Evolutionary conservation across 2,797 vertebrate genomes (phyloP).

Genomic region (Poliocrania exsul): DNA sequence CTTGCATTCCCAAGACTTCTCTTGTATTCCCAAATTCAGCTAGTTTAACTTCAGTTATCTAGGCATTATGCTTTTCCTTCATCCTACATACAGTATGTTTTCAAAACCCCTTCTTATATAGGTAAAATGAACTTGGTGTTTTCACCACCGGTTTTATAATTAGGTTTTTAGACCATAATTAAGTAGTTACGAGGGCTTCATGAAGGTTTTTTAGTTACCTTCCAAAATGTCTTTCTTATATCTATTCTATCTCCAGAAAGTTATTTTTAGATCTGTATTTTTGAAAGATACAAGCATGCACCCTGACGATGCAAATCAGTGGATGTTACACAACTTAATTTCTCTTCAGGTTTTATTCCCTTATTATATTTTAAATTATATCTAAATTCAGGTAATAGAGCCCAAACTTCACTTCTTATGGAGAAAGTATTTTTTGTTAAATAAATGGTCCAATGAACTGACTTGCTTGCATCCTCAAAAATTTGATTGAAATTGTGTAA

Average conservation of each 20-base stretch:
- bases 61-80: neutral
- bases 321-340: neutral
- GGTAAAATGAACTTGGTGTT: neutral
- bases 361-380: neutral
- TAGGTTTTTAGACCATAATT: neutral
- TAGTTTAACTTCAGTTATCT: neutral
- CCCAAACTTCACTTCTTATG: neutral
- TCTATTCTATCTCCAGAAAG: neutral
- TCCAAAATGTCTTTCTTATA: neutral
- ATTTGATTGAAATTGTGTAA: neutral
- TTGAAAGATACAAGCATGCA: neutral
- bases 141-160: neutral
- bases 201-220: neutral
- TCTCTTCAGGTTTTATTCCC: neutral
- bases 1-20: neutral
- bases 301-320: neutral
- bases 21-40: neutral
- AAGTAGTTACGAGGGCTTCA: neutral
- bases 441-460: neutral
- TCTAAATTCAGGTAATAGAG: neutral
- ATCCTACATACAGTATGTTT: neutral
- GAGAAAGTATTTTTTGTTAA: neutral
- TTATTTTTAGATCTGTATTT: neutral
- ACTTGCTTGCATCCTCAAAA: neutral
- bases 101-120: neutral